A percentile compares a stretch with the other conserved stretches of the same genome.
Conservation (phyloP, 37 sponge, comb jelly and placozoan species). For the Axinella damicornis region DNA sequence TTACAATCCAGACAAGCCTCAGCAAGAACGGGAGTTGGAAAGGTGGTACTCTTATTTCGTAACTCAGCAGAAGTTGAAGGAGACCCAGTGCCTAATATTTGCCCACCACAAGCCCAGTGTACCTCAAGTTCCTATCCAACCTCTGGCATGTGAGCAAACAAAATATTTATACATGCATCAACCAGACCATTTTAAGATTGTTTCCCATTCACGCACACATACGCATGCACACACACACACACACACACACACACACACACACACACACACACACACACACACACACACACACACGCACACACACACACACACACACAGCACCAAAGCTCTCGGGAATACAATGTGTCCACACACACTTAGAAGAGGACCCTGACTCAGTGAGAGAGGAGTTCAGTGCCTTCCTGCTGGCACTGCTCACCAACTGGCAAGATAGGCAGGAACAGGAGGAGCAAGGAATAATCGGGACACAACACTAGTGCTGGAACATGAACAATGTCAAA, state of each 20-base stretch:
- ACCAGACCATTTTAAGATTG: too few species aligned
- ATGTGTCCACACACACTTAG: conserved; percentile 32
- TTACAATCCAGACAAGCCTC: conserved; percentile 53
- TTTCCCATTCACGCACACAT: background rate
- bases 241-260: background rate
- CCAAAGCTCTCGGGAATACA: conserved; percentile 20
- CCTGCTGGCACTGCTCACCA: conserved; percentile 21
- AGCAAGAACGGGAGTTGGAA: conserved; percentile 62
- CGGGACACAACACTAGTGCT: conserved; percentile 1
- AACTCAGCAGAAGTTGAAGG: conserved; percentile 52
- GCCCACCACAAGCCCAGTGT: conserved; percentile 34
- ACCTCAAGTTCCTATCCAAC: background rate
- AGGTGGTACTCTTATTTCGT: conserved; percentile 81
- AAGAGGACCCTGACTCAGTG: conserved; percentile 55
- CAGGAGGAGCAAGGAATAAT: conserved; percentile 46
- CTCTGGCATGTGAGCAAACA: conserved; percentile 4
- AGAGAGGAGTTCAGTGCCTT: conserved; percentile 59
- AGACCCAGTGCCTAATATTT: conserved; percentile 63
- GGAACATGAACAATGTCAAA: too few species aligned
- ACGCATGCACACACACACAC: conserved; percentile 1
- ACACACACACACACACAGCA: background rate
- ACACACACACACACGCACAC: too few species aligned
- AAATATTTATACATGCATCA: too few species aligned
- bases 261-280: too few species aligned
- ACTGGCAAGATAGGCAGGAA: conserved; percentile 53